Evolutionary conservation across 2,113 vertebrate species (phyloP).

Genomic region (Nannobrachium achirus): DNA sequence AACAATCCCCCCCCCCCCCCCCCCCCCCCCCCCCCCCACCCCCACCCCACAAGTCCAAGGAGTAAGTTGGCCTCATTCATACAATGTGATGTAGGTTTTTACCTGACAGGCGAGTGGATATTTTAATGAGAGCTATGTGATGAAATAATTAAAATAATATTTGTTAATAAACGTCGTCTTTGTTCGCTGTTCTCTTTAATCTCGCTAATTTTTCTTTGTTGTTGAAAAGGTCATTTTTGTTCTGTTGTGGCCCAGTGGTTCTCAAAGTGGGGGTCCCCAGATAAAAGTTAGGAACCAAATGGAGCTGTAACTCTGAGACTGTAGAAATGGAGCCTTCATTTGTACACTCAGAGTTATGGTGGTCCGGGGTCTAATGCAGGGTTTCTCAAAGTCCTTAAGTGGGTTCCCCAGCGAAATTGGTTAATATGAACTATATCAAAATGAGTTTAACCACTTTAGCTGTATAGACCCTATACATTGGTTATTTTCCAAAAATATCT

Average conservation of each 20-base stretch:
- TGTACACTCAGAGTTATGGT: too few relatives aligned
- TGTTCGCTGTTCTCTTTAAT: conserved; percentile 9
- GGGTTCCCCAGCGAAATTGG: too few relatives aligned
- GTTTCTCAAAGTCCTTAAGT: too few relatives aligned
- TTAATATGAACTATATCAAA: too few relatives aligned
- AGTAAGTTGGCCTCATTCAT: conserved; percentile 43
- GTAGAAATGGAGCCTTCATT: too few relatives aligned
- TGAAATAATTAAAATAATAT: conserved; percentile 60
- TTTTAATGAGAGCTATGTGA: conserved; percentile 47
- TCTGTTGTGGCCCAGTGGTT: neutral
- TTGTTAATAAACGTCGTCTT: conserved; percentile 36
- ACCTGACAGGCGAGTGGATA: conserved; percentile 48
- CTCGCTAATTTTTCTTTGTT: neutral
- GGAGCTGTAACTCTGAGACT: too few relatives aligned
- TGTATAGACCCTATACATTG: too few relatives aligned
- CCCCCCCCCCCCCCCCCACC: neutral
- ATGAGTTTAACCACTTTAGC: too few relatives aligned
- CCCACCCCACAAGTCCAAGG: neutral
- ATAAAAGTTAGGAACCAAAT: too few relatives aligned
- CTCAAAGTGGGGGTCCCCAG: too few relatives aligned
- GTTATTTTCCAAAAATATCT: too few relatives aligned
- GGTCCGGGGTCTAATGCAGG: too few relatives aligned
- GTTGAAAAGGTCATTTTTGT: neutral
- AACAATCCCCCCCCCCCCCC: conserved; percentile 16
- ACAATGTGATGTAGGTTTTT: conserved; percentile 32